Percentiles rank a stretch among this genome's conserved stretches.
Conservation (phyloP, 2,797 vertebrate species). For the Syndactyla subalaris region DNA sequence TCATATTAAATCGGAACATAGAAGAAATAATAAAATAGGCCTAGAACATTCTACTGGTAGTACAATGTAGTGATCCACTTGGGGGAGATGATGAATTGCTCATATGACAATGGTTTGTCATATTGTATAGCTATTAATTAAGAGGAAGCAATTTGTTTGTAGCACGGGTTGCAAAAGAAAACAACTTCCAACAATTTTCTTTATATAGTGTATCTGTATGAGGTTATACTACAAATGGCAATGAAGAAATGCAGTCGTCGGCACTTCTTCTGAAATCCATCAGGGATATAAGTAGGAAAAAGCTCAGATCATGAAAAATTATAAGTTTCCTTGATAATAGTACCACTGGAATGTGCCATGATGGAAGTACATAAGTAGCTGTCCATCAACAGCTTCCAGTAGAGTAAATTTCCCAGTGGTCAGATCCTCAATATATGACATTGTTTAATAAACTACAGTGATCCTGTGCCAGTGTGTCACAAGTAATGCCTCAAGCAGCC, state of each 20-base stretch:
- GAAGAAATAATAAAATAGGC: background rate
- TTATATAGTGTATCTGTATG: background rate
- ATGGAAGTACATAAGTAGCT: background rate
- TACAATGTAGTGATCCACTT: background rate
- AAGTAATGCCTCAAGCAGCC: background rate
- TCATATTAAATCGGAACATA: background rate
- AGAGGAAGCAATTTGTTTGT: background rate
- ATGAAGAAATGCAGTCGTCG: background rate
- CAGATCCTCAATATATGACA: background rate
- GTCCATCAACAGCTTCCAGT: background rate
- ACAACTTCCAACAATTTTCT: background rate
- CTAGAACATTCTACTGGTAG: background rate
- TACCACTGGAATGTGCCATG: background rate
- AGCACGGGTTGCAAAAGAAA: background rate
- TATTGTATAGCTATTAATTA: background rate
- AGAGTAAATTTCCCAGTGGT: background rate
- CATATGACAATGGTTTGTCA: background rate
- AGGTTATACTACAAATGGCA: background rate
- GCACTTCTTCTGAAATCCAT: background rate
- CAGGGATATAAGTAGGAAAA: background rate
- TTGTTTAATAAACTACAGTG: background rate
- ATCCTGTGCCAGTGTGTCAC: background rate
- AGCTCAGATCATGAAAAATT: background rate
- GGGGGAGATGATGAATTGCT: slow-evolving; percentile 17
- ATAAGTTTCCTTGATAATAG: background rate